Conservation (phyloP, 2,113 vertebrate species). For the Labeo rohita region DNA sequence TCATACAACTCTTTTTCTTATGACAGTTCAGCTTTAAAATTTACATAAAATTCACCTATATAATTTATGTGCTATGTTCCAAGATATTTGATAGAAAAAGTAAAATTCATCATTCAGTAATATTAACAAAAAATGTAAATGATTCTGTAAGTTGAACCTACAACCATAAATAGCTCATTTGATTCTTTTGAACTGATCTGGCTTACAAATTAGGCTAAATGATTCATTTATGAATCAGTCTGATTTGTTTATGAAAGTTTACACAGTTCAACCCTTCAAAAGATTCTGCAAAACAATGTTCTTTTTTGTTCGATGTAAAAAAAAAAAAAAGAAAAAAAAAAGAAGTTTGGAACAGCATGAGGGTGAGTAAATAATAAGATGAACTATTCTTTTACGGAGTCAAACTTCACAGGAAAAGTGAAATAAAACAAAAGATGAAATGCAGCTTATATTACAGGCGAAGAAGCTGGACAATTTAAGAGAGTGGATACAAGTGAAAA, state of each 20-base stretch:
- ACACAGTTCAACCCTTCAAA: not conserved
- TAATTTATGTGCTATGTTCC: not conserved
- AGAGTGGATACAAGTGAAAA: not conserved
- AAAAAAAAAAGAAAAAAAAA: no score
- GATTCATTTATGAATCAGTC: not conserved
- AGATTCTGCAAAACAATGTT: not conserved
- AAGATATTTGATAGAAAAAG: not conserved
- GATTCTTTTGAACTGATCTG: not conserved
- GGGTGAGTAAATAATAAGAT: not conserved
- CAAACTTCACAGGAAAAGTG: not conserved
- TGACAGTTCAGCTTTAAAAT: no score
- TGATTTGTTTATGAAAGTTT: not conserved
- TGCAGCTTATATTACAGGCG: not conserved
- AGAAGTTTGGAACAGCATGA: not conserved
- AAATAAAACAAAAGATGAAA: slow-evolving; percentile 10
- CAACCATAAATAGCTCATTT: not conserved
- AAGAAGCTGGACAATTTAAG: not conserved
- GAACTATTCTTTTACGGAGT: not conserved
- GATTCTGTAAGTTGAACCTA: not conserved
- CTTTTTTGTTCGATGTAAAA: no score
- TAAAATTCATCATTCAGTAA: not conserved
- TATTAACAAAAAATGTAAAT: not conserved
- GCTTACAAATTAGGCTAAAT: no score
- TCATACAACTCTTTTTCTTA: no score
- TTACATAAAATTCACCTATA: not conserved